Conservation (phyloP, 2,797 vertebrate species). For the Phyllotis vaccarum region DNA sequence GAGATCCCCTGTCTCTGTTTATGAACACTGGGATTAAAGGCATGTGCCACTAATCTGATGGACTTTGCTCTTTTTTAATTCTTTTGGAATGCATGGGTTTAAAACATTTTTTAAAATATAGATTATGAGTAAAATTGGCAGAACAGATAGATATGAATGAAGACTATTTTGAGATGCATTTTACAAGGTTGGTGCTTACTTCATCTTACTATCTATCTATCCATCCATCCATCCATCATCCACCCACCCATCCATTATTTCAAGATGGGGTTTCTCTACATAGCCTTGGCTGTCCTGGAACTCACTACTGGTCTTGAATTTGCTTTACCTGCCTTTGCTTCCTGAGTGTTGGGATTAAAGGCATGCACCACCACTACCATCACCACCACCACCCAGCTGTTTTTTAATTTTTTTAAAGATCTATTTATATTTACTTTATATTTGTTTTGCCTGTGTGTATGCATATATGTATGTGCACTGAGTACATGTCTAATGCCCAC, state of each 20-base stretch:
- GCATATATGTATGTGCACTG: neutral
- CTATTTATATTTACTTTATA: too few species aligned
- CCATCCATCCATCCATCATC: too few species aligned
- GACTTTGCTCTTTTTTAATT: neutral
- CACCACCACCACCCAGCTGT: too few species aligned
- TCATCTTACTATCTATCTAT: neutral
- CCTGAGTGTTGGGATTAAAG: too few species aligned
- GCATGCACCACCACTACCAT: too few species aligned
- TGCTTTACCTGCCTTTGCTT: too few species aligned
- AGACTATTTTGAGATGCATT: constrained; percentile 3
- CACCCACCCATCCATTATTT: too few species aligned
- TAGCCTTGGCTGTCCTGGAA: too few species aligned
- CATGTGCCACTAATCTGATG: neutral
- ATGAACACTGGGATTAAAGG: neutral
- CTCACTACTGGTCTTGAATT: too few species aligned
- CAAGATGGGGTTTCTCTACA: too few species aligned
- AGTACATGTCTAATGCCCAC: neutral
- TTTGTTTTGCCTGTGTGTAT: neutral
- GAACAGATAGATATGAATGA: neutral
- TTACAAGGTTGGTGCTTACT: neutral
- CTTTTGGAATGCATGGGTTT: constrained; percentile 30
- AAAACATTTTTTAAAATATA: constrained; percentile 37
- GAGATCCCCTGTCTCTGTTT: neutral
- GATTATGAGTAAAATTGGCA: constrained; percentile 42
- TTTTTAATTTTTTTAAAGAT: neutral